Percentiles rank a stretch among this genome's conserved stretches.
phyloP scores from a whole-genome alignment of 2,113 vertebrate species.

The Oxyura jamaicensis region DNA sequence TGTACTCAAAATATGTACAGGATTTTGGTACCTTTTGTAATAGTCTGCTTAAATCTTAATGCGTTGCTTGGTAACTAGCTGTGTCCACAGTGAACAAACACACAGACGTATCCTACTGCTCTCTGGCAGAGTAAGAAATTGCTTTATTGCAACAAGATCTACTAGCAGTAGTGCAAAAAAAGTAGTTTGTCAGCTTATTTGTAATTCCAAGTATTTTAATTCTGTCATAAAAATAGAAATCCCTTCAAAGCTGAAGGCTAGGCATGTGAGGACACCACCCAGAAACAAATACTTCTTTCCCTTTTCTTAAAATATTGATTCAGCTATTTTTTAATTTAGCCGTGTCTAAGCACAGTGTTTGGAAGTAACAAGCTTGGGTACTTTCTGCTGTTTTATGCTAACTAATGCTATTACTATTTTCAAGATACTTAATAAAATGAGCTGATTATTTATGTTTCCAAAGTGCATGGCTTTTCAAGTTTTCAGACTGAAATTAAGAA shows the following conservation, averaged over 20 bases:
- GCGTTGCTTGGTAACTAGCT: constrained; percentile 11
- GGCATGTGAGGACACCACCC: background rate
- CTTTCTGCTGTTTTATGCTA: constrained; percentile 10
- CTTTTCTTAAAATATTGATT: background rate
- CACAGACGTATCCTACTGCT: background rate
- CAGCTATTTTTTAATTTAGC: constrained; percentile 45
- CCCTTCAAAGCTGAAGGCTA: background rate
- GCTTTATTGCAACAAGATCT: constrained; percentile 13
- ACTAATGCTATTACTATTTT: constrained; percentile 8
- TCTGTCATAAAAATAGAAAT: constrained; percentile 22
- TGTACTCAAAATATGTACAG: background rate
- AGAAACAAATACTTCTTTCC: background rate
- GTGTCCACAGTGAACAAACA: background rate
- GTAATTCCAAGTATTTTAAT: constrained; percentile 29
- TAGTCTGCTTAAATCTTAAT: constrained; percentile 3
- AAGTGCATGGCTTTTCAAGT: background rate
- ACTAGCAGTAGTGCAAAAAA: background rate
- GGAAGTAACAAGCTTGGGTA: constrained; percentile 7
- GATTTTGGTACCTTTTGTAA: constrained; percentile 39
- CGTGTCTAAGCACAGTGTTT: background rate
- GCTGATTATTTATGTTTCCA: background rate
- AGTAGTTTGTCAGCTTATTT: background rate
- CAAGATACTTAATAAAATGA: background rate
- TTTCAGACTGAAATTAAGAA: background rate
- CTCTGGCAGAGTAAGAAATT: constrained; percentile 35